phyloP scores from a whole-genome alignment of 2,888 invertebrate species.

The Bembecia ichneumoniformis region DNA sequence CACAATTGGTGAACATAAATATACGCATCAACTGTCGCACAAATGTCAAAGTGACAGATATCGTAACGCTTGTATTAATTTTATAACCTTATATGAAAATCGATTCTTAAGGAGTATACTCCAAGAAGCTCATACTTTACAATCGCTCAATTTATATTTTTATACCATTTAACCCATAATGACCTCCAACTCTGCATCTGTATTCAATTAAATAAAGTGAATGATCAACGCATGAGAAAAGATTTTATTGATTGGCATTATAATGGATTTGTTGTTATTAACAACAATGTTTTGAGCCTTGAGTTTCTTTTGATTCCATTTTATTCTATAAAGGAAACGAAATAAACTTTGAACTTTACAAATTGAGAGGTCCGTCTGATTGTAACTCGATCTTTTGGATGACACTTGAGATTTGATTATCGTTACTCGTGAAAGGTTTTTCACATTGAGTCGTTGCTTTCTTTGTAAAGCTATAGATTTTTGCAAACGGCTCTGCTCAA shows the following conservation, averaged over 20 bases:
- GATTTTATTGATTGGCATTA: slow-evolving; percentile 7
- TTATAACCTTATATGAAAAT: no score
- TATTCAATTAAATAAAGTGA: slow-evolving; percentile 31
- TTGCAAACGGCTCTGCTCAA: no score
- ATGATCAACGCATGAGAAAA: slow-evolving; percentile 5
- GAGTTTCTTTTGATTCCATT: not conserved
- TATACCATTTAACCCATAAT: slow-evolving; percentile 4
- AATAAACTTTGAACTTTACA: not conserved
- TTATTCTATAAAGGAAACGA: not conserved
- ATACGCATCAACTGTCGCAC: no score
- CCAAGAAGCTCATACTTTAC: not conserved
- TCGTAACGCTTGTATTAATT: no score
- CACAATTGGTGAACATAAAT: no score
- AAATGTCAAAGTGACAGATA: no score
- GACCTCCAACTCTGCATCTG: slow-evolving; percentile 34
- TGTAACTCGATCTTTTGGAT: no score
- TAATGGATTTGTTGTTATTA: slow-evolving; percentile 6
- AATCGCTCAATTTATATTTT: not conserved
- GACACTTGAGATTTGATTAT: no score
- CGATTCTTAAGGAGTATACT: not conserved
- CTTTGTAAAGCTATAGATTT: no score
- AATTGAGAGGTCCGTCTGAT: no score
- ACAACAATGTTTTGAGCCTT: not conserved
- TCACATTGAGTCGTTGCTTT: no score
- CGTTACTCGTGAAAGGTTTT: no score